Conservation (phyloP, 2,797 vertebrate species). For the Mormyrus proboscirostris region DNA sequence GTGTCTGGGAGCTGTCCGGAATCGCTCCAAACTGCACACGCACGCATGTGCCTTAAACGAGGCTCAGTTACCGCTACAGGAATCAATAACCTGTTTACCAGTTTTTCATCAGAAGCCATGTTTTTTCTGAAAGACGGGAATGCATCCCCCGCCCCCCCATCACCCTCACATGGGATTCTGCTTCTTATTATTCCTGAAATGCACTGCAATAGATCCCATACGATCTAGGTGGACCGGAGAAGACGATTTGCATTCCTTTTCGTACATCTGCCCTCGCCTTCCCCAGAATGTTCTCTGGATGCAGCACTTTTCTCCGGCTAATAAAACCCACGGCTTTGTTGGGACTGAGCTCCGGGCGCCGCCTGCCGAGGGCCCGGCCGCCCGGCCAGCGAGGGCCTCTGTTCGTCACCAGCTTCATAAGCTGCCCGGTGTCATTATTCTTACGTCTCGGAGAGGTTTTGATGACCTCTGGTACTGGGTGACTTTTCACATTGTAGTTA, state of each 20-base stretch:
- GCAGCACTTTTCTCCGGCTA: background rate
- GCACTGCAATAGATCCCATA: conserved; percentile 7
- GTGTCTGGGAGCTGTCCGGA: background rate
- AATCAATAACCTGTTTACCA: background rate
- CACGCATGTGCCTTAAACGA: background rate
- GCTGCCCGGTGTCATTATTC: background rate
- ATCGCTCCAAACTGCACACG: background rate
- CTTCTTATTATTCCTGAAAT: conserved; percentile 19
- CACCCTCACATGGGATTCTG: background rate
- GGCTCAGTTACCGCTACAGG: background rate
- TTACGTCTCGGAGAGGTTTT: background rate
- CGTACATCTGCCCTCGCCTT: background rate
- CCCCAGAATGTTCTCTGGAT: background rate
- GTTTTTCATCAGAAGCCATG: background rate
- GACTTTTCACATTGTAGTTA: background rate
- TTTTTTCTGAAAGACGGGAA: conserved; percentile 6
- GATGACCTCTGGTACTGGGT: background rate
- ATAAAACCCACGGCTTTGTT: background rate
- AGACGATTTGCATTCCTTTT: conserved; percentile 16
- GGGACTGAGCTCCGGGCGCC: background rate
- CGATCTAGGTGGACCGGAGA: background rate
- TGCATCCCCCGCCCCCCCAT: background rate
- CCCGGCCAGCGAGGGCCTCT: background rate
- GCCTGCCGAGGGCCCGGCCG: background rate
- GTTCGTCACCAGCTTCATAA: background rate